Evolutionary conservation across 37 sponge, comb jelly and placozoan genomes (phyloP).

Genomic region (Haliclona indistincta): DNA sequence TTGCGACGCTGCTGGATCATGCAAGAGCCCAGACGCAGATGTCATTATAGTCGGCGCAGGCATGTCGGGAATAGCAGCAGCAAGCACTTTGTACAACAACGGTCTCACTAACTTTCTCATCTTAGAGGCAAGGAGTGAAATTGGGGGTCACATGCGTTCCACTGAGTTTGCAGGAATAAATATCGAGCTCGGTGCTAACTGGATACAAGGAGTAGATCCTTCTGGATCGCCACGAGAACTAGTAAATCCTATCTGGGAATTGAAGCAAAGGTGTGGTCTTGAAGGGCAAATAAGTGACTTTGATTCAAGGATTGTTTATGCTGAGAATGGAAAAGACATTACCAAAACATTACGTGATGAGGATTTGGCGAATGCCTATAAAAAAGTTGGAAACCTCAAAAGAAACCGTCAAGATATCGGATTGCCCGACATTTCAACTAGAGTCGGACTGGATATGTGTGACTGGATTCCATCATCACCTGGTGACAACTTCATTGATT

Average conservation of each 20-base stretch:
- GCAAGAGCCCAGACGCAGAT: slow-evolving; percentile 26
- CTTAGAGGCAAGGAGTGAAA: slow-evolving; percentile 22
- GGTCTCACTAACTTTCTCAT: slow-evolving; percentile 23
- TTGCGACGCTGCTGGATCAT: slow-evolving; percentile 7
- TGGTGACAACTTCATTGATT: slow-evolving; percentile 9
- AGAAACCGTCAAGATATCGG: background rate
- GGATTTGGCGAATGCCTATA: background rate
- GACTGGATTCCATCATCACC: slow-evolving; percentile 7
- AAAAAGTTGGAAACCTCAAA: background rate
- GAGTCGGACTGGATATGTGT: background rate
- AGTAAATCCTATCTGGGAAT: slow-evolving; percentile 20
- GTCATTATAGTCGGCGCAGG: slow-evolving; percentile 47
- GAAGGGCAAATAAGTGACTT: background rate
- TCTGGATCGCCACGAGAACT: background rate
- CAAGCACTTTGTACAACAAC: slow-evolving; percentile 11
- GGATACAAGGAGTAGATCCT: slow-evolving; percentile 43
- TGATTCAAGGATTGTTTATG: background rate
- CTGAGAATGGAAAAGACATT: background rate
- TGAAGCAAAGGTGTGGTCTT: slow-evolving; percentile 22
- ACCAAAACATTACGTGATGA: background rate
- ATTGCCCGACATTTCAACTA: slow-evolving; percentile 1
- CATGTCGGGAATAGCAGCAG: slow-evolving; percentile 23
- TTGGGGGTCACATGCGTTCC: slow-evolving; percentile 30
- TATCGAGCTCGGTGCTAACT: slow-evolving; percentile 56
- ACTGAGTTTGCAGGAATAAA: background rate